Base-by-base conservation (phyloP, 2,888 invertebrate species). In the Atrina japonica region DNA sequence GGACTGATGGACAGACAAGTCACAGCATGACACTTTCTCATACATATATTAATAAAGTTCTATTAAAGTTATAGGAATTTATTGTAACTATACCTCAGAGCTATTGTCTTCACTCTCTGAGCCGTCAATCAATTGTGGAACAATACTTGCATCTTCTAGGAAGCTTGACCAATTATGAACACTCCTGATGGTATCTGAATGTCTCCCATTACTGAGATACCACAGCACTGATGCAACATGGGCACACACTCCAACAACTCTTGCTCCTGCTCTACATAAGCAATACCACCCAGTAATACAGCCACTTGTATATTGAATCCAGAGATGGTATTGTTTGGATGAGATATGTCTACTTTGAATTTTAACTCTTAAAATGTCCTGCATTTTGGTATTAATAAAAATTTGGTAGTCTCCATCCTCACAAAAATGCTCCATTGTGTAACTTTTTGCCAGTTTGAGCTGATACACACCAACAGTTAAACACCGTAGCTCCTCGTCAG, bases 321-420 rank as follows among this genome's bases (percentile, higher is more conserved):
- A 64, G 1, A 49, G 21, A 29, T 35, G 23, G 21, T 64, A 64
- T 27, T 6, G 6, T 50, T 58, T 64, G 14, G 25, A 27, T 14
- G 69, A 50, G 16, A 58, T 41, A 29, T 69, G 58, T 16, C 64
- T 16, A 52, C 68, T 61, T 41, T 68, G 61, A 43, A 68, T 68
- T 6, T 40, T 23, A 14, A 52, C 55, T 11, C 60, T 43, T 16
- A 61, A 11, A 43, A 53, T 21, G 16, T 53, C 23, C n/a, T 11
- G 5, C 6, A 41, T 52, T 3, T 58, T 14, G 21, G 29, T 21
- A 29, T 58, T 23, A 14, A 66, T 25, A 14, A 49, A 47, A n/a
- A 66, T 49, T 16, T 29, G 7, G 30, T 56, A 66, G 14, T 66
- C 50, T 23, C 66, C 50, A 14, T 59, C 41, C n/a, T 67, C 60